Evolutionary conservation across 2,888 invertebrate species (phyloP).

Genomic region (Chloroclysta siterata): DNA sequence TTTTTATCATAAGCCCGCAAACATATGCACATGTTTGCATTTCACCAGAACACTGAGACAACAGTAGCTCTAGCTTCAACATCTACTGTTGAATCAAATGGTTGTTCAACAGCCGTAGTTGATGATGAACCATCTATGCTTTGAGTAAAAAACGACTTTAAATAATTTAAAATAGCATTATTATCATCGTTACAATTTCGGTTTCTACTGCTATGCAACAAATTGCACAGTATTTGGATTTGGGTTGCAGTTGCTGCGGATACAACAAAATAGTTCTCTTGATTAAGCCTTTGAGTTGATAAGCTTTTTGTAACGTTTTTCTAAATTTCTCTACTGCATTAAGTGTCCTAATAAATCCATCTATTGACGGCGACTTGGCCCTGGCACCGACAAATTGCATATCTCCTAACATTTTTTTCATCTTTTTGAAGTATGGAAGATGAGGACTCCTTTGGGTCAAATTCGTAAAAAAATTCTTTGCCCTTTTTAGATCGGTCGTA

Average conservation of each 20-base stretch:
- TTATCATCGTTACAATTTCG: slow-evolving; percentile 2
- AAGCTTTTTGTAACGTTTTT: slow-evolving; percentile 1
- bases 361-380: too few species aligned
- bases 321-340: neutral
- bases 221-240: slow-evolving; percentile 7
- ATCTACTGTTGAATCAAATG: slow-evolving; percentile 7
- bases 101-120: slow-evolving; percentile 1
- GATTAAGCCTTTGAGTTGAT: neutral
- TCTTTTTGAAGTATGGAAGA: too few species aligned
- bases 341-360: neutral
- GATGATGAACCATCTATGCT: neutral
- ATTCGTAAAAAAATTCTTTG: too few species aligned
- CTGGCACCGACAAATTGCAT: too few species aligned
- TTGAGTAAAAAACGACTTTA: slow-evolving; percentile 12
- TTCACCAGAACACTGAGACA: slow-evolving; percentile 14
- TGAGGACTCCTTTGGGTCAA: too few species aligned
- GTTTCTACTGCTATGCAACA: slow-evolving; percentile 1
- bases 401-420: too few species aligned
- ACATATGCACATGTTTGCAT: slow-evolving; percentile 11
- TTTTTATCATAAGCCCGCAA: slow-evolving; percentile 18
- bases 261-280: neutral
- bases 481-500: too few species aligned
- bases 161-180: slow-evolving; percentile 2
- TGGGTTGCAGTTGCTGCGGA: slow-evolving; percentile 13
- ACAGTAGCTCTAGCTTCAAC: slow-evolving; percentile 4